Percentiles rank a stretch among this genome's conserved stretches.
Evolutionary conservation across 2,113 vertebrate species (phyloP).

Genomic region (Bagarius yarrelli): DNA sequence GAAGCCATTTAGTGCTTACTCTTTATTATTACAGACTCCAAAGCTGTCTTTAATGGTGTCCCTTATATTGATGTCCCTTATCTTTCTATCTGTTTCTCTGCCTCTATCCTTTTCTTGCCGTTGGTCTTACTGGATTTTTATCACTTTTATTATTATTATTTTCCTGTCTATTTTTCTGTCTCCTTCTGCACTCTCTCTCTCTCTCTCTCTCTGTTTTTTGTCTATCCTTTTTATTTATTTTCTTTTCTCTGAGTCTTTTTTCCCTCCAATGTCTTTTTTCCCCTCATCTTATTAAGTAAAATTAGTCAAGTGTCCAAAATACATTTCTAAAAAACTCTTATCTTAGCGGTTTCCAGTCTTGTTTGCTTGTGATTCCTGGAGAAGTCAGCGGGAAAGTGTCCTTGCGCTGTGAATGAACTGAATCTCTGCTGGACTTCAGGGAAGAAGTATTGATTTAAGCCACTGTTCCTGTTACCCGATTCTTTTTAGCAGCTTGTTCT

Average conservation of each 20-base stretch:
- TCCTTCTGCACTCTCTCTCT: neutral
- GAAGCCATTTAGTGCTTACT: neutral
- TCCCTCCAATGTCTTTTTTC: too few relatives aligned
- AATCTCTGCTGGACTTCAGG: neutral
- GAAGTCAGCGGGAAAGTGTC: neutral
- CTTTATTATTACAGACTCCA: neutral
- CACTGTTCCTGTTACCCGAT: neutral
- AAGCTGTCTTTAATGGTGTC: neutral
- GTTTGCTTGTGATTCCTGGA: neutral
- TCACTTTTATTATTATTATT: neutral
- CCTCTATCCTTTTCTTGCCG: neutral
- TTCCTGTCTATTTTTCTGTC: neutral
- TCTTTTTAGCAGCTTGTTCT: slow-evolving; percentile 18
- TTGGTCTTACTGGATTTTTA: neutral
- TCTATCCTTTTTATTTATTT: neutral
- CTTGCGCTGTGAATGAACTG: neutral
- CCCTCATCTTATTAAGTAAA: neutral
- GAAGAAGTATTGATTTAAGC: neutral
- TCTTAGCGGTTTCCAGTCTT: neutral
- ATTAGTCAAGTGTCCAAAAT: neutral
- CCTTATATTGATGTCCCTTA: too few relatives aligned
- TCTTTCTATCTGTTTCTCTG: neutral
- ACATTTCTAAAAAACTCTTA: neutral
- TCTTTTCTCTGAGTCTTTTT: neutral
- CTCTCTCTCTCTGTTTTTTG: neutral